phyloP scores from a whole-genome alignment of 1,140 invertebrate species.

The Vanessa atalanta region DNA sequence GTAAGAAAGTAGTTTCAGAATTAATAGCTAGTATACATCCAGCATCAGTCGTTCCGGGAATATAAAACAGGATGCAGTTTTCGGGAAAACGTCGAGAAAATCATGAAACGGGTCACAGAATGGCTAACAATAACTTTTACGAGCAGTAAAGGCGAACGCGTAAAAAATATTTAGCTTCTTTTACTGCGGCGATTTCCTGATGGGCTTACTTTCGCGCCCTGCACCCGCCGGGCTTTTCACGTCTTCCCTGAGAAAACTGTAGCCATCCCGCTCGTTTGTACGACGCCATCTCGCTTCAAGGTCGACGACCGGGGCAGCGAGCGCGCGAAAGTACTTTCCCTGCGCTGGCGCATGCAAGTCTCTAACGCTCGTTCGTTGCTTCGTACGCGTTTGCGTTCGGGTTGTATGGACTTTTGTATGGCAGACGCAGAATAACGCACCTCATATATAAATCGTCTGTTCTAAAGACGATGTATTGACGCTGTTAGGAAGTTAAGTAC shows the following conservation, averaged over 20 bases:
- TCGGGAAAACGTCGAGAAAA: constrained; percentile 45
- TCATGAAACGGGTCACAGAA: constrained; percentile 43
- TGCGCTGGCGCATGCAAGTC: constrained; percentile 66
- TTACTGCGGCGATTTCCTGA: constrained; percentile 66
- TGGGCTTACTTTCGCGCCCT: constrained; percentile 69
- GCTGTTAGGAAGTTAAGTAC: background rate
- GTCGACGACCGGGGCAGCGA: constrained; percentile 74
- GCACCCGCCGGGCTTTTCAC: constrained; percentile 59
- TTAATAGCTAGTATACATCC: background rate
- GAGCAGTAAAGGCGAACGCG: constrained; percentile 49
- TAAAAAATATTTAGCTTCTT: constrained; percentile 69
- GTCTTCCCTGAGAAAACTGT: constrained; percentile 62
- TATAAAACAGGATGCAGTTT: constrained; percentile 35
- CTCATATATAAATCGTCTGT: background rate
- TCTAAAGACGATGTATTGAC: constrained; percentile 1
- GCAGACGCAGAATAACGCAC: constrained; percentile 23
- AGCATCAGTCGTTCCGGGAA: background rate
- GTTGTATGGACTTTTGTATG: constrained; percentile 49
- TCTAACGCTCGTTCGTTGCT: constrained; percentile 38
- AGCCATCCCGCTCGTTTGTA: constrained; percentile 54
- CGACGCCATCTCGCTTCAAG: constrained; percentile 51
- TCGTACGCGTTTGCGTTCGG: constrained; percentile 55
- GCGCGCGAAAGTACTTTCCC: constrained; percentile 79
- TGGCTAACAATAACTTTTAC: constrained; percentile 58
- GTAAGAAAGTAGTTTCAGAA: background rate